Base-by-base conservation (phyloP, 2,113 vertebrate genomes). In the Panthera uncia region DNA sequence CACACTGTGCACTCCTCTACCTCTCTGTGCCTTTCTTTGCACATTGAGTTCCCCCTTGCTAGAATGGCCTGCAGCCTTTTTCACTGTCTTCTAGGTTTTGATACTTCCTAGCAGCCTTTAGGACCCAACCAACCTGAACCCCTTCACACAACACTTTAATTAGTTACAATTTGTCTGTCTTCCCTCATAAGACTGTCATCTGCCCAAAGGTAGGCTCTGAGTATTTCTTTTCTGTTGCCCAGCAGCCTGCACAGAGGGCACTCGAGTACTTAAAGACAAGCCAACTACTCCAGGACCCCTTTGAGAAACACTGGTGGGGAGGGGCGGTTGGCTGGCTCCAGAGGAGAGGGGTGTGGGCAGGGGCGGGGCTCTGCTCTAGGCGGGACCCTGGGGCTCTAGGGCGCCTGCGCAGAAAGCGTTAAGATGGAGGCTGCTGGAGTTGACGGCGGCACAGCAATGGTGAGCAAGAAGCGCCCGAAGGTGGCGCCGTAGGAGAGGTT, bases 391-490 rank as follows among this genome's bases (percentile, higher is more conserved):
- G 27, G 50, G 14, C 61, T 73, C 63, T 65, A 5, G 38, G 3
- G 92, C 76, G 65, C 93, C 71, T 91, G 97, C 90, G 92, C 97
- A 83, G 87, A 79, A 94, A 91, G 78, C 95, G 92, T 97, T 97
- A 97, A 83, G 81, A 91, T 97, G 98, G 97, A 79, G 45, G 88
- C n/a, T 41, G 33, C 57, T 25, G 94, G 63, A 89, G 36, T 81
- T 1, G 36, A 36, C 9, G 57, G 52, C 76, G 21, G n/a, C 29
- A 3, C 6, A 1, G 78, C 21, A 14, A 94, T 19, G 97, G 96
- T 98, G 89, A 98, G 97, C 66, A 79, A 79, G 91, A 90, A 48
- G 31, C 1, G 1, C 66, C 87, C n/a, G 18, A 78, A 92, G 95
- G 73, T 86, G 94, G 92, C 38, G 45, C 87, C 36, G 19, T 19